These are phyloP conservation scores for Isaurus tuberculatus DNA, from an alignment of 92 coral and sea anemone species.

Conservation along the genomic window DNA sequence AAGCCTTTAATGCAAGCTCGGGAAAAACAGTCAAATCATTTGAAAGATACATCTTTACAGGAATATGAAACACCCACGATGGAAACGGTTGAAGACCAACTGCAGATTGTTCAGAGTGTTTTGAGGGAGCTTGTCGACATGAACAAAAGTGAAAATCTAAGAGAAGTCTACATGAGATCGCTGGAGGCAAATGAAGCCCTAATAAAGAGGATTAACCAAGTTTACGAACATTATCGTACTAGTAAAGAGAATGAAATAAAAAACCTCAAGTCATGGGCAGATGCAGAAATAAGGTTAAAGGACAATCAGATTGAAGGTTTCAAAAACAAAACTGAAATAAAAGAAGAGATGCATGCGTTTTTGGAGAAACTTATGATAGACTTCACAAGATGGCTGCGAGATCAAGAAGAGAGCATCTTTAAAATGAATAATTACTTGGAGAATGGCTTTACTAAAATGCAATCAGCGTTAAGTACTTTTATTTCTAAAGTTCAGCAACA, in stretches of 20 bases:
- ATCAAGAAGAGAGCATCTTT: slow-evolving; percentile 8
- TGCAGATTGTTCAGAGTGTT: not conserved
- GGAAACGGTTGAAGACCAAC: not conserved
- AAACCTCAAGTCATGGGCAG: slow-evolving; percentile 13
- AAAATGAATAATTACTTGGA: slow-evolving; percentile 10
- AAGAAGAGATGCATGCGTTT: not conserved
- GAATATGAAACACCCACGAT: not conserved
- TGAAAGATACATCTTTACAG: not conserved
- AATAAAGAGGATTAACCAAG: slow-evolving; percentile 10
- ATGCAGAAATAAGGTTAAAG: slow-evolving; percentile 27
- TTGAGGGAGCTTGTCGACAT: not conserved
- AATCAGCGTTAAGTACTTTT: not conserved
- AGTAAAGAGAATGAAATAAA: slow-evolving; percentile 25
- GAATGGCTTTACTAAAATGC: not conserved
- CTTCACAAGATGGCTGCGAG: not conserved
- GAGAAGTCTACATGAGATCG: slow-evolving; percentile 7
- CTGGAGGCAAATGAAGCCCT: slow-evolving; percentile 8
- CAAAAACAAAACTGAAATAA: not conserved
- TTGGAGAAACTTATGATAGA: slow-evolving; percentile 2
- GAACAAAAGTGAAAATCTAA: not conserved
- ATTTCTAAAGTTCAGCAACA: not conserved
- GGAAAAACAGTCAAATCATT: not conserved
- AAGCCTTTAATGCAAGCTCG: not conserved
- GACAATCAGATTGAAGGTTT: slow-evolving; percentile 13
- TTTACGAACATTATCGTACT: not conserved